These are phyloP conservation scores for Phalacrocorax brasilianus DNA, from an alignment of 2,113 vertebrate genomes.

Conservation along the genomic window DNA sequence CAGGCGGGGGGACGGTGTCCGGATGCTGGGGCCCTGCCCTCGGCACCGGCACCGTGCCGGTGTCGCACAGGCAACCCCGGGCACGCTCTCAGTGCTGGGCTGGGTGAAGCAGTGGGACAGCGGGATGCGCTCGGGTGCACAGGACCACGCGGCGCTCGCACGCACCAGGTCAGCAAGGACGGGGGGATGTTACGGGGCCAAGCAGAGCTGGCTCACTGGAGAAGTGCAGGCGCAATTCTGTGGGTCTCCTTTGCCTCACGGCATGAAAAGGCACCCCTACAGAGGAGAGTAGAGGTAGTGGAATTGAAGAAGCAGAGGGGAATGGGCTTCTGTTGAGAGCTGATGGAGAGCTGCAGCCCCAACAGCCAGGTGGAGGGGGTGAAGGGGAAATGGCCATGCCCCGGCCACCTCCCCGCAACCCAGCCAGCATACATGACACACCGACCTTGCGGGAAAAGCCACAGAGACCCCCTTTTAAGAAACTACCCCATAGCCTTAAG, in stretches of 20 bases:
- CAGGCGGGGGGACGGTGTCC: not conserved
- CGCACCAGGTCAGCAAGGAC: too few species aligned
- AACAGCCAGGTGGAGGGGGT: too few species aligned
- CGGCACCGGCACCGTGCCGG: not conserved
- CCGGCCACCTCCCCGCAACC: not conserved
- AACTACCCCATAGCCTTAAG: not conserved
- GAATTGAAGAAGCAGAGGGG: rapidly evolving
- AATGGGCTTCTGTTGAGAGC: rapidly evolving
- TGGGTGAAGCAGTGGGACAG: rapidly evolving
- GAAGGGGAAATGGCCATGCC: not conserved
- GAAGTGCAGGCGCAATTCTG: rapidly evolving
- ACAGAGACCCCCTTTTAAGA: not conserved
- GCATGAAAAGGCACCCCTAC: rapidly evolving
- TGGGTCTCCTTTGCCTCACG: rapidly evolving
- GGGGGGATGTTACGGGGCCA: not conserved
- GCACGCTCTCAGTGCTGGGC: rapidly evolving
- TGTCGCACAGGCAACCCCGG: rapidly evolving
- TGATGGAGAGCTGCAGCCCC: not conserved
- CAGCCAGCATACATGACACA: not conserved
- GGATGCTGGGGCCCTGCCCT: not conserved
- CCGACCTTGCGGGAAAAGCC: not conserved
- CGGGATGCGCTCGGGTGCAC: not conserved
- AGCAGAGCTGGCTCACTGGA: not conserved
- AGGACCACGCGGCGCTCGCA: not conserved
- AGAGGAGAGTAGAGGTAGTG: rapidly evolving